Conservation (phyloP, 2,797 vertebrate species). For the Danio choprae region DNA sequence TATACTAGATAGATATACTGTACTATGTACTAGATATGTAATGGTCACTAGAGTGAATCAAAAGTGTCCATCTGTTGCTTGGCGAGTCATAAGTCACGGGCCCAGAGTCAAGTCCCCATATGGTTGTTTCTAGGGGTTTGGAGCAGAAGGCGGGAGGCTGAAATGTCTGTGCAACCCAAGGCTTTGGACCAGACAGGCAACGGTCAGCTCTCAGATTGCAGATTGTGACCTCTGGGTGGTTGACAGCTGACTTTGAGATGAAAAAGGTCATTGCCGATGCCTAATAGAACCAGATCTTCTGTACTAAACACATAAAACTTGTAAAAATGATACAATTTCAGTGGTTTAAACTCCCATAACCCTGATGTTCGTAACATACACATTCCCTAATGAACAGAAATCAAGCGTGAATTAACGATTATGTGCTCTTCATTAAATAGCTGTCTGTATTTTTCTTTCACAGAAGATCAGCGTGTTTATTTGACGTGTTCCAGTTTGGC, state of each 20-base stretch:
- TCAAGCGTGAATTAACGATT: conserved; percentile 63
- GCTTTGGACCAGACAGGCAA: conserved; percentile 2
- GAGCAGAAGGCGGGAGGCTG: conserved; percentile 16
- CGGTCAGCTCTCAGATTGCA: not conserved
- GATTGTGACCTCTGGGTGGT: conserved; percentile 24
- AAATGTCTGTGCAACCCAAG: conserved; percentile 18
- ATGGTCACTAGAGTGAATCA: not conserved
- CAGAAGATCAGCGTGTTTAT: conserved; percentile 55
- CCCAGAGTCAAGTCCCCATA: conserved; percentile 28
- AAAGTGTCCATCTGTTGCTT: conserved; percentile 26
- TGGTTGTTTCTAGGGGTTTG: conserved; percentile 36
- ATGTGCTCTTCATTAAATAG: conserved; percentile 53
- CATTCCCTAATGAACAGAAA: conserved; percentile 67
- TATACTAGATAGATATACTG: not conserved
- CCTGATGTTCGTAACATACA: conserved; percentile 68
- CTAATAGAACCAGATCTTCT: not conserved
- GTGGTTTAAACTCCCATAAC: conserved; percentile 20
- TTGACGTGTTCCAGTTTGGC: conserved; percentile 69
- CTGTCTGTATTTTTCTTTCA: conserved; percentile 65
- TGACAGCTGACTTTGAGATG: conserved; percentile 11
- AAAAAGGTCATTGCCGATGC: not conserved
- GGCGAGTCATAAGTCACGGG: conserved; percentile 26
- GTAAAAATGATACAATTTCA: not conserved
- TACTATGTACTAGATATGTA: not conserved
- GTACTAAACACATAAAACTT: not conserved